These are phyloP conservation scores for Sesamia inferens DNA, from an alignment of 2,888 invertebrate species.

Conservation along the genomic window DNA sequence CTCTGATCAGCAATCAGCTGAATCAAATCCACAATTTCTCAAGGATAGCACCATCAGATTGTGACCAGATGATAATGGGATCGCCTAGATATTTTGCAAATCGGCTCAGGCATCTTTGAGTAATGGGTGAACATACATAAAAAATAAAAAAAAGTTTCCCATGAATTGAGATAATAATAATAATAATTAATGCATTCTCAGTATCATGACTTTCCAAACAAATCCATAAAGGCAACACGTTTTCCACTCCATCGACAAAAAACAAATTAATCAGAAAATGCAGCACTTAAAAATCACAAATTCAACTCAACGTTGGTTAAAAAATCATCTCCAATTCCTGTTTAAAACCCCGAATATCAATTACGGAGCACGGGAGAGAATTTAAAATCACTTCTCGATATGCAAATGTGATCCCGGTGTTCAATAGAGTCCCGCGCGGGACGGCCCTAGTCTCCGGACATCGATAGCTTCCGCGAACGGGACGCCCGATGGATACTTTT, in stretches of 20 bases:
- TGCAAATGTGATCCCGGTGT: slow-evolving; percentile 83
- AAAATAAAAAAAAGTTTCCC: too few relatives aligned
- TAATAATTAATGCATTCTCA: neutral
- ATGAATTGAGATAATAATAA: neutral
- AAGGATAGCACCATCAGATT: too few relatives aligned
- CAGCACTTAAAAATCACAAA: slow-evolving; percentile 45
- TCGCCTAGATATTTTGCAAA: too few relatives aligned
- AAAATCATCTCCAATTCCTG: slow-evolving; percentile 56
- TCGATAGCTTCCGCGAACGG: slow-evolving; percentile 84
- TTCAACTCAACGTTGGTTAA: slow-evolving; percentile 39
- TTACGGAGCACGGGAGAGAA: slow-evolving; percentile 73
- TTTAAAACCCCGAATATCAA: slow-evolving; percentile 70
- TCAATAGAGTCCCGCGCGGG: slow-evolving; percentile 70
- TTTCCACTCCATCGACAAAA: slow-evolving; percentile 3
- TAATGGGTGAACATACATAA: too few relatives aligned
- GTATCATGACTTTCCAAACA: neutral
- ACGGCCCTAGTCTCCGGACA: slow-evolving; percentile 73
- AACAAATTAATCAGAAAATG: slow-evolving; percentile 37
- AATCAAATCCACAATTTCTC: too few relatives aligned
- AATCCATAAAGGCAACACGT: slow-evolving; percentile 12
- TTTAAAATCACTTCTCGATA: slow-evolving; percentile 80
- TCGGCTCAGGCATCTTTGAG: too few relatives aligned
- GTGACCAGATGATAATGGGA: too few relatives aligned
- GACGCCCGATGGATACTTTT: slow-evolving; percentile 74
- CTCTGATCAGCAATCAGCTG: too few relatives aligned